Base-by-base conservation (phyloP, 2,113 vertebrate genomes). In the Anolis sagrei region DNA sequence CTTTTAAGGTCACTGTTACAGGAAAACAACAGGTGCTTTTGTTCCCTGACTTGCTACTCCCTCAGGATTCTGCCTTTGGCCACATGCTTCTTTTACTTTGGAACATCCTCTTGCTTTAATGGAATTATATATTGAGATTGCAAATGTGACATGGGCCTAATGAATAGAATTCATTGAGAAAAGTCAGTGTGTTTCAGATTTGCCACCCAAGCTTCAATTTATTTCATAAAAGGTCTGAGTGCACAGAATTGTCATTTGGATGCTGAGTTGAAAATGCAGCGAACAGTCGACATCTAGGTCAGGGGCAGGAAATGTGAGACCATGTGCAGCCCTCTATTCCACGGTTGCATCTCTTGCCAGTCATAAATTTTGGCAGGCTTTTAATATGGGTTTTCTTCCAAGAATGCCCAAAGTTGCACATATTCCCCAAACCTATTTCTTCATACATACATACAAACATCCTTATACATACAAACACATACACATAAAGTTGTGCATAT, bases 1-100 rank as follows among this genome's bases (percentile, higher is more conserved):
- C 89, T 94, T 92, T 90, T 88, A 78, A 93, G 92, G 94, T 93
- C 95, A 89, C 74, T 82, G 89, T 85, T 75, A 81, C 93, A 87
- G 69, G 0, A 0, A 89, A 95, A 97, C 96, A 97, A 95, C 96
- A 96, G 96, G 95, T 96, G 93, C 95, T 96, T 95, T 96, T 96
- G 95, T 96, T 94, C 1, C 9, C 39, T 10, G 61, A 39, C 48
- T 1, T 1, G n/a, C 0, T 2, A 19, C 49, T 82, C 79, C 25
- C 0, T 51, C 0, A 3, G 9, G 0, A 82, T 51, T 83, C 84
- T 87, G 89, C 58, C 36, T 84, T 51, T 81, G 83, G 86, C 91
- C 91, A 94, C 93, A 91, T 90, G 48, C 84, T 74, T 81, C 78
- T 79, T 83, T 51, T 83, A 83, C 72, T 83, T 80, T 64, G 88